Evolutionary conservation across 2,113 vertebrate species (phyloP).

Genomic region (Corythoichthys intestinalis): DNA sequence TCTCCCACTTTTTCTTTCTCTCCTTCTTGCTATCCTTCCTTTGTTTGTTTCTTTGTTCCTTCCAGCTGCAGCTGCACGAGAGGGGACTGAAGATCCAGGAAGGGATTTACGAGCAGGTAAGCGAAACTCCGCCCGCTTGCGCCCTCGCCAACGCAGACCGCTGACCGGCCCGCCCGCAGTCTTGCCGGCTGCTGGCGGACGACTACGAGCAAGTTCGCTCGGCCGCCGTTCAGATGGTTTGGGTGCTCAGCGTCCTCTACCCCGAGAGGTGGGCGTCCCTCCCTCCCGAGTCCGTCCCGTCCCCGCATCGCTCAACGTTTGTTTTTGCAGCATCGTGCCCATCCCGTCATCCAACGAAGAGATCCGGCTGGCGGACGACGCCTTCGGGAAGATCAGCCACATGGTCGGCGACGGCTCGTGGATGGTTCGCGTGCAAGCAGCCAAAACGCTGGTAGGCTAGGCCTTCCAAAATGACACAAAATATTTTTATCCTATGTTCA

Average conservation of each 20-base stretch:
- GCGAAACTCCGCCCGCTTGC: neutral
- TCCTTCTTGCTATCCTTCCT: no score
- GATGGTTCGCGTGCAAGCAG: conserved; percentile 93
- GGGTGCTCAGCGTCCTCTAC: conserved; percentile 94
- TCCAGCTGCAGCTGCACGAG: conserved; percentile 90
- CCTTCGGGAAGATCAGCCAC: conserved; percentile 95
- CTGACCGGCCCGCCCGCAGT: conserved; percentile 64
- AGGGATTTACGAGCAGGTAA: conserved; percentile 77
- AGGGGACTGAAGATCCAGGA: conserved; percentile 92
- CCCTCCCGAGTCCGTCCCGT: neutral
- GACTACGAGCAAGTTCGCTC: conserved; percentile 98
- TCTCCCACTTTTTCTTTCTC: no score
- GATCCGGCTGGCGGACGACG: conserved; percentile 93
- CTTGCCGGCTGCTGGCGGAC: conserved; percentile 87
- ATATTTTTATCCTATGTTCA: no score
- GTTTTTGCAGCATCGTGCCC: conserved; percentile 83
- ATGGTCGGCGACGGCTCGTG: conserved; percentile 98
- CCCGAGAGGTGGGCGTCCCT: conserved; percentile 82
- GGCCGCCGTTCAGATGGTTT: conserved; percentile 89
- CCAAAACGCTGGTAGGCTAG: conserved; percentile 87
- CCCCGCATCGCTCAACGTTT: neutral
- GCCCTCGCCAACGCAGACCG: no score
- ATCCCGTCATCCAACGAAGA: conserved; percentile 97
- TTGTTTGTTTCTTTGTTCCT: conserved; percentile 4
- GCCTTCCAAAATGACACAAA: no score